Conservation (phyloP, 92 coral and sea anemone genomes). For the Montipora capitata region DNA sequence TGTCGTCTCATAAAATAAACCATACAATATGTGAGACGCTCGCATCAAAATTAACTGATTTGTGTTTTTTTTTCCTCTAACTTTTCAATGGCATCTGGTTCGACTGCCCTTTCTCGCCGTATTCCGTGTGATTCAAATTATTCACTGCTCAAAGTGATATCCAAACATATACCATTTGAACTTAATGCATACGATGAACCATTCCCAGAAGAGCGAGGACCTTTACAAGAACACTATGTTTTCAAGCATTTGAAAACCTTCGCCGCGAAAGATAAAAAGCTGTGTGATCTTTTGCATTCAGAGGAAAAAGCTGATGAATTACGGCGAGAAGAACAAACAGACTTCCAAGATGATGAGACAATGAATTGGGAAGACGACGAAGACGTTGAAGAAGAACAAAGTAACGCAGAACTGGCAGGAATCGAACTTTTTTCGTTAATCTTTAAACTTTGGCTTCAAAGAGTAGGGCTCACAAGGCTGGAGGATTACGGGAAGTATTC, state of each 20-base stretch:
- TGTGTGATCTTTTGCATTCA: neutral
- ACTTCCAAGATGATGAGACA: neutral
- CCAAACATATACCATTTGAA: constrained; percentile 18
- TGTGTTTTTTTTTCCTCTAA: neutral
- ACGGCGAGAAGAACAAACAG: neutral
- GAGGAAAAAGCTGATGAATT: neutral
- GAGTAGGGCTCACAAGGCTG: neutral
- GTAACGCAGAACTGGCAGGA: neutral
- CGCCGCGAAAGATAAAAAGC: constrained; percentile 15
- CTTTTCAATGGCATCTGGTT: constrained; percentile 22
- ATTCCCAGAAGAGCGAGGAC: neutral
- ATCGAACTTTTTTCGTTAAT: constrained; percentile 12
- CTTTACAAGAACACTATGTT: neutral
- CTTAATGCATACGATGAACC: neutral
- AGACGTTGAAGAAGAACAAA: too few species aligned
- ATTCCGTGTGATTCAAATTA: neutral
- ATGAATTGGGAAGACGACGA: neutral
- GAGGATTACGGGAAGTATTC: neutral
- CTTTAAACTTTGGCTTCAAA: constrained; percentile 22
- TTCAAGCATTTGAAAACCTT: neutral
- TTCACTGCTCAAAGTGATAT: neutral
- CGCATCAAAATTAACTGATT: neutral
- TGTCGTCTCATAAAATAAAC: neutral
- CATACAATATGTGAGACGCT: neutral
- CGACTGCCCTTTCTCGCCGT: neutral